Evolutionary conservation across 2,888 invertebrate species (phyloP), one percentile per base, ranked within the genome.

Genomic region (Microplitis manilae): DNA sequence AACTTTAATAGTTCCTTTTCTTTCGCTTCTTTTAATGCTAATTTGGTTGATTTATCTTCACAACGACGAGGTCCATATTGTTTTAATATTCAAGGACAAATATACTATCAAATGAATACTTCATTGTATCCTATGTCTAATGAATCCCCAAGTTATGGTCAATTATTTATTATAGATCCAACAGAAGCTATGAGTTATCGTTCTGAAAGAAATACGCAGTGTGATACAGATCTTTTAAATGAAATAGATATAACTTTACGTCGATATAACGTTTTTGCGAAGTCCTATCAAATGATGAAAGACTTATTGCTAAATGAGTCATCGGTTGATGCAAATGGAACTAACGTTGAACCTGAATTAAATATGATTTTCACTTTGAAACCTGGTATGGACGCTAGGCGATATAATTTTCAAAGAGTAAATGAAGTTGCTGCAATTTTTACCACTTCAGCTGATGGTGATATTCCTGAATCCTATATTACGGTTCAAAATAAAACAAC

Each of bases 391-490:
- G 65, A 2, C 6, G 9, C 9, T 17, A 65, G 65, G 30, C 65
- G 65, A 5, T 65, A 65, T 30, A 20, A 20, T 20, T 20, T 20
- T 1, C 1, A 20, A 20, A 20, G 20, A 20, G 20, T 20, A 20
- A 20, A 65, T 9, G 30, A 65, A 17, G 65, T 65, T 1, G 65
- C 65, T 8, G 65, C 65, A 8, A 20, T 65, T 20, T 81, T 80
- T 79, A 78, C 80, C 5, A 82, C 80, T 8, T 77, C 75, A 5
- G 80, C 79, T 61, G 78, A 81, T 72, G 78, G 80, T 4, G 79
- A 82, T 59, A 82, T 82, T 64, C 80, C 81, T 13, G 77, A 80
- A 77, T 75, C 78, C 9, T 82, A 78, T 73, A 79, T 82, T 61
- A 78, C 77, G 8, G 73, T 81, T 17, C 30, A 50, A 50, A 79